A percentile compares a stretch with the other conserved stretches of the same genome.
phyloP scores from a whole-genome alignment of 2,888 invertebrate genomes.

The Megaustenia siamemsis region DNA sequence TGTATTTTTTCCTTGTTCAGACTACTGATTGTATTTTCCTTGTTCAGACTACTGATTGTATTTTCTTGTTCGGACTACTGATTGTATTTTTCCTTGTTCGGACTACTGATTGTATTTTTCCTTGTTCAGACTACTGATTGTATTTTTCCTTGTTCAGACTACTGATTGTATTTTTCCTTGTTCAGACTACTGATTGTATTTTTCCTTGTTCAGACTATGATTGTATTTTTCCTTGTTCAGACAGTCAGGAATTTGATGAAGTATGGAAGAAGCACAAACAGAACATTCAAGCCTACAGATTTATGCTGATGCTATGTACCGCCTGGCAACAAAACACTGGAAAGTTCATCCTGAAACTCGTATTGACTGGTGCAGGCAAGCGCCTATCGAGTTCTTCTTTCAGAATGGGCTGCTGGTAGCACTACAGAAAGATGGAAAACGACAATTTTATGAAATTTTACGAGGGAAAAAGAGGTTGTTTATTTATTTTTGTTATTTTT shows the following conservation, averaged over 20 bases:
- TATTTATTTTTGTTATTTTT: background rate
- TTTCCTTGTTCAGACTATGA: too few relatives aligned
- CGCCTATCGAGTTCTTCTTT: constrained; percentile 73
- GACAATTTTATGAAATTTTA: constrained; percentile 17
- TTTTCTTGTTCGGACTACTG: too few relatives aligned
- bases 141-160: too few relatives aligned
- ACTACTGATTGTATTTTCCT: too few relatives aligned
- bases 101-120: too few relatives aligned
- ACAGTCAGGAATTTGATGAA: constrained; percentile 64
- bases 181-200: too few relatives aligned
- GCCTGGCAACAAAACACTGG: constrained; percentile 77
- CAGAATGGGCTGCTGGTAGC: constrained; percentile 70
- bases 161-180: too few relatives aligned
- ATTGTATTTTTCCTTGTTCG: too few relatives aligned
- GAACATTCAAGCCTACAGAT: constrained; percentile 66
- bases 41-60: too few relatives aligned
- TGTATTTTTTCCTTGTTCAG: too few relatives aligned
- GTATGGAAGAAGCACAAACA: constrained; percentile 76
- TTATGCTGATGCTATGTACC: constrained; percentile 79
- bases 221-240: constrained; percentile 60
- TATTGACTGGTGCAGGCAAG: constrained; percentile 75
- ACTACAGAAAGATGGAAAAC: constrained; percentile 69
- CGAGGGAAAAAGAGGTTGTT: background rate
- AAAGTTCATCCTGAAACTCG: constrained; percentile 70
- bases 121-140: too few relatives aligned